These are phyloP conservation scores for Mionectes olivaceus DNA, from an alignment of 2,797 vertebrate species.

Conservation along the genomic window DNA sequence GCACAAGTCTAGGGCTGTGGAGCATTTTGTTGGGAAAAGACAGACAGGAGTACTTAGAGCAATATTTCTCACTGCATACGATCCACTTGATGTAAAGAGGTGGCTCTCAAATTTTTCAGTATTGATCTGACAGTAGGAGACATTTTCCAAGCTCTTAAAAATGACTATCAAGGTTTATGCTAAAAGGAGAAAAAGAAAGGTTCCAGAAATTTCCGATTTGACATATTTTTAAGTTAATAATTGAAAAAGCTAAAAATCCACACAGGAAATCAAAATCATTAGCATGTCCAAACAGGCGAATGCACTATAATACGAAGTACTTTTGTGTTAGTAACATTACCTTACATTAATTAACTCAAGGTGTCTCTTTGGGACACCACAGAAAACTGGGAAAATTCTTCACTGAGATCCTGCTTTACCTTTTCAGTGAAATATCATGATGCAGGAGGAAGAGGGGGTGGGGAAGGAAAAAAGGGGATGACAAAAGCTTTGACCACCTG, in stretches of 20 bases:
- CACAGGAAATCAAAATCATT: background rate
- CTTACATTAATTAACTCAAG: background rate
- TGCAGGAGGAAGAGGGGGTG: background rate
- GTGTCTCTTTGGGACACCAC: background rate
- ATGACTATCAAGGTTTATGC: background rate
- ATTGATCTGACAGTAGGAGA: background rate
- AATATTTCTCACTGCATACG: constrained; percentile 18
- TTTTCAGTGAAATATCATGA: background rate
- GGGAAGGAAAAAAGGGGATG: background rate
- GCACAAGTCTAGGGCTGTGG: background rate
- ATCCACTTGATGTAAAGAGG: background rate
- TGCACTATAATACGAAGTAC: background rate
- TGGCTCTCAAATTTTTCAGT: background rate
- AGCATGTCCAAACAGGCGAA: constrained; percentile 49
- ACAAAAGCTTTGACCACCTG: background rate
- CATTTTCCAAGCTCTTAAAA: constrained; percentile 12
- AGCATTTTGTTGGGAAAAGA: background rate
- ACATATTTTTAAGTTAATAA: background rate
- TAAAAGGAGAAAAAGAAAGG: background rate
- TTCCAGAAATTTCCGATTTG: background rate
- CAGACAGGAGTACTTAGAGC: background rate
- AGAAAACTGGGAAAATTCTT: background rate
- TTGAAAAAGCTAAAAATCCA: background rate
- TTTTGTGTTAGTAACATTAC: background rate
- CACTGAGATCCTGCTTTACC: background rate